A percentile compares a stretch with the other conserved stretches of the same genome.
These are phyloP conservation scores for Nematopogon swammerdamellus DNA, from an alignment of 2,888 invertebrate genomes.

Conservation along the genomic window DNA sequence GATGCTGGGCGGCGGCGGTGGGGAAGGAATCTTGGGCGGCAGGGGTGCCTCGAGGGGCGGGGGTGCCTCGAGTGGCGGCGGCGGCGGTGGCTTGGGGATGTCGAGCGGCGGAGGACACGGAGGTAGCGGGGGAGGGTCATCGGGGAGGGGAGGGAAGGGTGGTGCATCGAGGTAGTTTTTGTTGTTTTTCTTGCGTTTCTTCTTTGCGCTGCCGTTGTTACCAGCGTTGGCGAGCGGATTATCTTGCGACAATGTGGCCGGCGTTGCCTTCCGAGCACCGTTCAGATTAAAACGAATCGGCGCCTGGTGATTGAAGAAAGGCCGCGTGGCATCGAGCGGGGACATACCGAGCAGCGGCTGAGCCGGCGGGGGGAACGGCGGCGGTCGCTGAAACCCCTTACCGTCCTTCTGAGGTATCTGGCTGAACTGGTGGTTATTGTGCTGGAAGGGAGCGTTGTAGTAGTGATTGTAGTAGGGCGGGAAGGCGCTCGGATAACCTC, in stretches of 20 bases:
- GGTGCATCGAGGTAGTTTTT: conserved; percentile 35
- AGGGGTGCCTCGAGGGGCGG: conserved; percentile 33
- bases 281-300: conserved; percentile 50
- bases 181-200: conserved; percentile 72
- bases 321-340: conserved; percentile 37
- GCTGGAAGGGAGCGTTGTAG: conserved; percentile 22
- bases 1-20: conserved; percentile 37
- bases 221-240: conserved; percentile 29
- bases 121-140: conserved; percentile 49
- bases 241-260: conserved; percentile 30
- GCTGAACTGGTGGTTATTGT: conserved; percentile 11
- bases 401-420: conserved; percentile 20
- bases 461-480: conserved; percentile 50
- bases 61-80: conserved; percentile 14
- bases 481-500: conserved; percentile 40
- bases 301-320: conserved; percentile 35
- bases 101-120: conserved; percentile 48
- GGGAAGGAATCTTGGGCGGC: no score
- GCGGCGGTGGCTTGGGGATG: conserved; percentile 30
- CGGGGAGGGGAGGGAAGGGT: conserved; percentile 53
- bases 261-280: conserved; percentile 34
- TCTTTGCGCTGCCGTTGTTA: conserved; percentile 60
- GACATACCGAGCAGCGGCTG: conserved; percentile 42
- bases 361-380: conserved; percentile 27
- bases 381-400: conserved; percentile 27